phyloP scores from a whole-genome alignment of 2,888 invertebrate genomes.

The Ennomos quercinarius region DNA sequence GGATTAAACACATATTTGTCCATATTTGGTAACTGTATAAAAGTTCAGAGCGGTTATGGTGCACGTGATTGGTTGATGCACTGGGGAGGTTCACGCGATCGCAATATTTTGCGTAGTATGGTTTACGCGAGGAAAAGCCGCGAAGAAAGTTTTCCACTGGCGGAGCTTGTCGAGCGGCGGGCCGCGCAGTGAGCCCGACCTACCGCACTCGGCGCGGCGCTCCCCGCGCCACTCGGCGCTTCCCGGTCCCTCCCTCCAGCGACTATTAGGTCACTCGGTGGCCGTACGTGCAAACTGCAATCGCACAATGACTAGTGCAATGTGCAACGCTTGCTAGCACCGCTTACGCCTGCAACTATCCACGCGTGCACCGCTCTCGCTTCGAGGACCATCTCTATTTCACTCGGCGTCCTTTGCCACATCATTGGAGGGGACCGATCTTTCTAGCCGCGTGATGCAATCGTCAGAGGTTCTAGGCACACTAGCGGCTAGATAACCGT shows the following conservation, averaged over 20 bases:
- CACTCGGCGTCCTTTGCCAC: constrained; percentile 83
- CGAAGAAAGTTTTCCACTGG: constrained; percentile 83
- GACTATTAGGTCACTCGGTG: constrained; percentile 83
- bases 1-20: constrained; percentile 57
- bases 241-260: constrained; percentile 85
- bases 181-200: constrained; percentile 83
- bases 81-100: constrained; percentile 49
- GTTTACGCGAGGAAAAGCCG: constrained; percentile 81
- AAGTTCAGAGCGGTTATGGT: constrained; percentile 30
- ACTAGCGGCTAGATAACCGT: constrained; percentile 66
- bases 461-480: constrained; percentile 70
- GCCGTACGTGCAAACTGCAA: constrained; percentile 83
- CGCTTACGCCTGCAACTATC: constrained; percentile 21
- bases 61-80: constrained; percentile 32
- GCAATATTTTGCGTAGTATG: constrained; percentile 70
- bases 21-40: constrained; percentile 41
- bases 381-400: constrained; percentile 86
- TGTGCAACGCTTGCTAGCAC: constrained; percentile 22
- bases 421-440: constrained; percentile 83
- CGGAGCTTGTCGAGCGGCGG: constrained; percentile 72
- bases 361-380: constrained; percentile 84
- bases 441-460: constrained; percentile 83
- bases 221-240: constrained; percentile 69
- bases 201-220: constrained; percentile 78
- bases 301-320: constrained; percentile 83